Evolutionary conservation across 2,888 invertebrate species (phyloP).

Genomic region (Drosophila algonquin): DNA sequence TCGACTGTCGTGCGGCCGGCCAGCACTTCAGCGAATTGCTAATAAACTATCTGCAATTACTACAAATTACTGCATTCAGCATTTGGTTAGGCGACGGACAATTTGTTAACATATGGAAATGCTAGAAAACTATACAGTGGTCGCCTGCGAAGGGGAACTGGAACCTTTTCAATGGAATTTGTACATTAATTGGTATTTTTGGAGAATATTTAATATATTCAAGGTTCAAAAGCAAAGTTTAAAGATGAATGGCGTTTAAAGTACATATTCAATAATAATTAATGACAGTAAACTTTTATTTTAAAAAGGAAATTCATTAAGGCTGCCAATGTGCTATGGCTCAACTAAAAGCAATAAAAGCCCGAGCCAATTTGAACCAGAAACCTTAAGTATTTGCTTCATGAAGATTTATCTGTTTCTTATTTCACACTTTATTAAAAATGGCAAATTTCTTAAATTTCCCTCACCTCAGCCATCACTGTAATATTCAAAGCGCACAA

Average conservation of each 20-base stretch:
- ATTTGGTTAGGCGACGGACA: slow-evolving; percentile 1
- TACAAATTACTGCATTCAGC: slow-evolving; percentile 14
- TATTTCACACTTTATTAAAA: not conserved
- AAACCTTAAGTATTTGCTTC: not conserved
- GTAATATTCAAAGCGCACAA: slow-evolving; percentile 1
- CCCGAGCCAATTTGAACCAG: not conserved
- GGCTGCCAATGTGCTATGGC: not conserved
- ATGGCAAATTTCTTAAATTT: no score
- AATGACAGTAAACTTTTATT: not conserved
- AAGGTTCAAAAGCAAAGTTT: not conserved
- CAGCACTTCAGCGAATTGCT: slow-evolving; percentile 2
- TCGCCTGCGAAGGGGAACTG: no score
- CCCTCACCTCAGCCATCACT: not conserved
- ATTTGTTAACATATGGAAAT: slow-evolving; percentile 10
- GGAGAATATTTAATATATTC: not conserved
- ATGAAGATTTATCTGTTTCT: not conserved
- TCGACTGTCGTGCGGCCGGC: slow-evolving; percentile 3
- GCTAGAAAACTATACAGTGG: not conserved
- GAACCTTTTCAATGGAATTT: not conserved
- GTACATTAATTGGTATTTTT: not conserved
- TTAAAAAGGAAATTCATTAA: not conserved
- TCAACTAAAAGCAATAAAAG: not conserved
- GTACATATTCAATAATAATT: no score
- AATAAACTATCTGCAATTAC: slow-evolving; percentile 28
- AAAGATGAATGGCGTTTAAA: not conserved